A percentile compares a stretch with the other conserved stretches of the same genome.
Conservation (phyloP, 1,140 invertebrate genomes). For the silkworm (Bombyx mori) region DNA sequence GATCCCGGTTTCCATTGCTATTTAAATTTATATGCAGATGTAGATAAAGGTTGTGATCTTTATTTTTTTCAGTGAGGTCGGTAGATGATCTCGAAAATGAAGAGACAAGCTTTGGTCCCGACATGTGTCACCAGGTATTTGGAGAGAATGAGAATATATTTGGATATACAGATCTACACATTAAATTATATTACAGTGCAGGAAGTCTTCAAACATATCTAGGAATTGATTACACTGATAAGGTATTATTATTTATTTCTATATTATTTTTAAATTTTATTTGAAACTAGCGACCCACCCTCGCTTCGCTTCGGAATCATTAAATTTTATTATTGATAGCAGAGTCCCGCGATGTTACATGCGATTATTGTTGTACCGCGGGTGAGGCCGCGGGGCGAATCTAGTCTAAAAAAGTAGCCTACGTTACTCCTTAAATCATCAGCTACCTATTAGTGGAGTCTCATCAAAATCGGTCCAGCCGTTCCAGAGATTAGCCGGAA, state of each 20-base stretch:
- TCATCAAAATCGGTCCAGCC: too few relatives aligned
- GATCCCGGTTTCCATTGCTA: neutral
- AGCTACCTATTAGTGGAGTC: too few relatives aligned
- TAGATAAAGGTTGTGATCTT: neutral
- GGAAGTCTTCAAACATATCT: slow-evolving; percentile 76
- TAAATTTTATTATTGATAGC: too few relatives aligned
- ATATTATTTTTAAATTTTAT: too few relatives aligned
- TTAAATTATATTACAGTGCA: slow-evolving; percentile 88
- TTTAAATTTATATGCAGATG: neutral
- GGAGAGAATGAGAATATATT: slow-evolving; percentile 95
- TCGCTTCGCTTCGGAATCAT: too few relatives aligned
- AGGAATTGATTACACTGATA: slow-evolving; percentile 61
- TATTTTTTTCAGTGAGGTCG: slow-evolving; percentile 73
- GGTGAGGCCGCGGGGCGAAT: too few relatives aligned
- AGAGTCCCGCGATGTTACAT: too few relatives aligned
- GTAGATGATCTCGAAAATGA: slow-evolving; percentile 82
- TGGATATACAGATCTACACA: slow-evolving; percentile 88
- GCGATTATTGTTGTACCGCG: too few relatives aligned
- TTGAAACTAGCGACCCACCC: too few relatives aligned
- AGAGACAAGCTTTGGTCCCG: slow-evolving; percentile 81
- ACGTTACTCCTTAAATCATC: too few relatives aligned
- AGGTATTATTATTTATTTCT: slow-evolving; percentile 31
- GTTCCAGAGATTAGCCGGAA: too few relatives aligned
- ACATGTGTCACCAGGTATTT: slow-evolving; percentile 96
- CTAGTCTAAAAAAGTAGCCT: too few relatives aligned